Conservation (phyloP, 2,113 vertebrate genomes). For the Pachyramphus minor region DNA sequence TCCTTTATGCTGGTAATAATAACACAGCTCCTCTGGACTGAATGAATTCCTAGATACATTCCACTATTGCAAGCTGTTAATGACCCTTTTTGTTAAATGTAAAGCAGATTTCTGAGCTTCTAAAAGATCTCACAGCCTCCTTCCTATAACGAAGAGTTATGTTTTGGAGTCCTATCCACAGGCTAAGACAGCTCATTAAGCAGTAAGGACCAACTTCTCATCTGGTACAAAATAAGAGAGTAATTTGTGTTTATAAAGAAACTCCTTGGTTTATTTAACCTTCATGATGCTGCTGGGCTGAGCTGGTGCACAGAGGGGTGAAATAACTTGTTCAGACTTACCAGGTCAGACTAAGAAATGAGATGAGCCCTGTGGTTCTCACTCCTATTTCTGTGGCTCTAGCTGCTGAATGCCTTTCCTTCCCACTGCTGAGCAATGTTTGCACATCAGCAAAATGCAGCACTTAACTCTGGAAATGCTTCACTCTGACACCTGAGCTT, state of each 20-base stretch:
- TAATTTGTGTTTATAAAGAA: background rate
- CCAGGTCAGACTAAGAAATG: accelerated
- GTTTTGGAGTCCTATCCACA: background rate
- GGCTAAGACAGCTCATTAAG: background rate
- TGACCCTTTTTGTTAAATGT: background rate
- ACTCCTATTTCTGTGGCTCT: background rate
- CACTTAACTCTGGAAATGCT: background rate
- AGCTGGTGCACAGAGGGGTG: accelerated
- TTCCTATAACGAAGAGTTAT: background rate
- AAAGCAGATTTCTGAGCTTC: background rate
- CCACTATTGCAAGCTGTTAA: background rate
- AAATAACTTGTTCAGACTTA: background rate
- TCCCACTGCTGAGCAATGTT: background rate
- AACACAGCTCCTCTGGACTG: background rate
- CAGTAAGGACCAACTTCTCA: background rate
- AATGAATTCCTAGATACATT: background rate
- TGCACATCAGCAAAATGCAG: background rate
- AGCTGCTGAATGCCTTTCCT: background rate
- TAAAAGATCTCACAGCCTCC: background rate
- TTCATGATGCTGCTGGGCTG: background rate
- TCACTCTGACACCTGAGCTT: background rate
- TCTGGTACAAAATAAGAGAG: background rate
- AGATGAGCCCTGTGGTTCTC: background rate
- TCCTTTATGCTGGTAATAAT: background rate
- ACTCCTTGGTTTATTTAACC: background rate